Percentiles rank a stretch among this genome's conserved stretches.
These are phyloP conservation scores for Melinopterus prodromus DNA, from an alignment of 2,888 invertebrate genomes.

Conservation along the genomic window DNA sequence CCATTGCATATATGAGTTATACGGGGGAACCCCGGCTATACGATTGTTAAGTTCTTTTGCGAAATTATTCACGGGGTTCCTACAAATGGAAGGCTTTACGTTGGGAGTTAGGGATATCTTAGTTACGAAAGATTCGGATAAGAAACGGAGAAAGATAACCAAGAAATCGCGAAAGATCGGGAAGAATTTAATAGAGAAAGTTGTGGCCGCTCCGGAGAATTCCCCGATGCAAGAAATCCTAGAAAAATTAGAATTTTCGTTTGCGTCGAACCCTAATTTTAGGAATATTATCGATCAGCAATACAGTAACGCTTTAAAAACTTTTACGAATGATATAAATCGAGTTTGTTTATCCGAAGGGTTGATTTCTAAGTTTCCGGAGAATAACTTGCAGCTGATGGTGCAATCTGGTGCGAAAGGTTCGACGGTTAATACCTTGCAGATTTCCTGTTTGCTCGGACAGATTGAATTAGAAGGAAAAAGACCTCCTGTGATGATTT, in stretches of 20 bases:
- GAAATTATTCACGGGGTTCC: slow-evolving; percentile 88
- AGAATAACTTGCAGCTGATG: slow-evolving; percentile 98
- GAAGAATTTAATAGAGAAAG: slow-evolving; percentile 61
- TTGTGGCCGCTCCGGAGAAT: slow-evolving; percentile 73
- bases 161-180: slow-evolving; percentile 66
- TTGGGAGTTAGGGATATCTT: slow-evolving; percentile 95
- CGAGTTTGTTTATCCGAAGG: slow-evolving; percentile 86
- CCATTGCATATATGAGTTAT: slow-evolving; percentile 95
- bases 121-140: slow-evolving; percentile 76
- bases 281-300: slow-evolving; percentile 83
- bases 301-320: slow-evolving; percentile 82
- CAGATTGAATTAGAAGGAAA: slow-evolving; percentile 99
- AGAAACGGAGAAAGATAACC: slow-evolving; percentile 74
- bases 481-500: slow-evolving; percentile 93
- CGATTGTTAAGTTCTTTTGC: slow-evolving; percentile 88
- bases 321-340: slow-evolving; percentile 90
- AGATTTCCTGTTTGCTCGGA: slow-evolving; percentile 96
- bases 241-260: slow-evolving; percentile 74
- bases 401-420: slow-evolving; percentile 99
- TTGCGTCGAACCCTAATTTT: slow-evolving; percentile 77
- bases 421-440: slow-evolving; percentile 97
- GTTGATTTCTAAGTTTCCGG: slow-evolving; percentile 86
- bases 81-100: slow-evolving; percentile 93
- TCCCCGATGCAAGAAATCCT: slow-evolving; percentile 68
- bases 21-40: slow-evolving; percentile 87